Conservation (phyloP, 2,888 invertebrate species). For the Rhagophthalmus giganteus region DNA sequence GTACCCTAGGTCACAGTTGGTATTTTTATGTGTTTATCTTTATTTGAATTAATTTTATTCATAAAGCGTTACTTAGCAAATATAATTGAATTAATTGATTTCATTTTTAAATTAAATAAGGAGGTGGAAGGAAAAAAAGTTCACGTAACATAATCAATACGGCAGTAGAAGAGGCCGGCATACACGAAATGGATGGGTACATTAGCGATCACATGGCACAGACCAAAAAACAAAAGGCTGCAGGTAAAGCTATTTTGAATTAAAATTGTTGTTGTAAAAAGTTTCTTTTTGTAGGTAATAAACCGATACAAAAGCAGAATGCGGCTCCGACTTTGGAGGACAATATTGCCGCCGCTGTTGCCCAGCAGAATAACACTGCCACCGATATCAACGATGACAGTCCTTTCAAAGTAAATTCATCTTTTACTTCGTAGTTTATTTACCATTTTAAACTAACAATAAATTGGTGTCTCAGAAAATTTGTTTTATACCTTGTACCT, state of each 20-base stretch:
- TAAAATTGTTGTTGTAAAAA: neutral
- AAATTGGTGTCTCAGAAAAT: no score
- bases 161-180: slow-evolving; percentile 60
- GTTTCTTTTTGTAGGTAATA: slow-evolving; percentile 32
- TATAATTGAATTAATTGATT: neutral
- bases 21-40: no score
- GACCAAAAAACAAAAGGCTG: slow-evolving; percentile 34
- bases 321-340: slow-evolving; percentile 51
- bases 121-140: slow-evolving; percentile 22
- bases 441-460: no score
- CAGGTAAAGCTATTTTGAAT: slow-evolving; percentile 10
- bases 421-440: no score
- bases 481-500: no score
- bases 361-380: slow-evolving; percentile 51
- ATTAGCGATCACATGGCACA: slow-evolving; percentile 46
- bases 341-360: slow-evolving; percentile 59
- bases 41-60: neutral
- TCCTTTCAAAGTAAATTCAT: slow-evolving; percentile 61
- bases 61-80: no score
- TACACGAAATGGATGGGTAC: slow-evolving; percentile 63
- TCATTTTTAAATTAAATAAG: slow-evolving; percentile 1
- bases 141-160: slow-evolving; percentile 52
- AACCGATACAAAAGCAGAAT: slow-evolving; percentile 40
- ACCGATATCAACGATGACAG: slow-evolving; percentile 60
- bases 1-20: no score